These are phyloP conservation scores for Lepidurus arcticus DNA, from an alignment of 1,140 invertebrate species.

Conservation along the genomic window DNA sequence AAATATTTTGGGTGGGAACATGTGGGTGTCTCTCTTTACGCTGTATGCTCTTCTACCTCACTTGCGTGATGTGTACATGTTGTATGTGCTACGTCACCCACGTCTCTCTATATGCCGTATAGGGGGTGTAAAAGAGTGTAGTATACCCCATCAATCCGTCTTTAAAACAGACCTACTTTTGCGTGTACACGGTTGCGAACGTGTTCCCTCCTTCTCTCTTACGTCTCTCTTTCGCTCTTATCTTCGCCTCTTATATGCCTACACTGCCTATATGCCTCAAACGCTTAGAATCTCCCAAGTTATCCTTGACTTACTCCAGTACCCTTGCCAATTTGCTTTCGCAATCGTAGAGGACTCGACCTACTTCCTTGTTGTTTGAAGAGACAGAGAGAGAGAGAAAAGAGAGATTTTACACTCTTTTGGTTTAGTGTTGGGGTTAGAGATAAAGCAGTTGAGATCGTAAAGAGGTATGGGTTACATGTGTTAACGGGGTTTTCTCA, in stretches of 20 bases:
- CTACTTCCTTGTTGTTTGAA: neutral
- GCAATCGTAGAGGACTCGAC: neutral
- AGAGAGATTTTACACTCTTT: neutral
- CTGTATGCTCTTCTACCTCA: neutral
- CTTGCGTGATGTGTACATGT: neutral
- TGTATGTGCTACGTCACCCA: neutral
- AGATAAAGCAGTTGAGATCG: neutral
- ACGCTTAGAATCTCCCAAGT: neutral
- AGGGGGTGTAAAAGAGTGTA: constrained; percentile 1
- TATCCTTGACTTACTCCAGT: constrained; percentile 21
- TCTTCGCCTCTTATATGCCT: neutral
- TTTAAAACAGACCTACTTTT: constrained; percentile 2
- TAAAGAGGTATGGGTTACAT: too few relatives aligned
- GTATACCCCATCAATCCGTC: neutral
- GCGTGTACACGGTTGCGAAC: neutral
- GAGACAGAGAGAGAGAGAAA: too few relatives aligned
- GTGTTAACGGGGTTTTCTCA: too few relatives aligned
- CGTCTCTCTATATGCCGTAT: neutral
- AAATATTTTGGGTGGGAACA: neutral
- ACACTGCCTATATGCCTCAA: neutral
- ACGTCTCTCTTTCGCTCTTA: too few relatives aligned
- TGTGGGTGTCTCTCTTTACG: constrained; percentile 1
- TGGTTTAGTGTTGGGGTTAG: neutral
- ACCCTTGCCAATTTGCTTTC: constrained; percentile 21
- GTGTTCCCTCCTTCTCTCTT: too few relatives aligned